Evolutionary conservation across 1,140 invertebrate genomes (phyloP), one percentile per base, ranked within the genome.

Genomic region (Drosophila nigrodunni): DNA sequence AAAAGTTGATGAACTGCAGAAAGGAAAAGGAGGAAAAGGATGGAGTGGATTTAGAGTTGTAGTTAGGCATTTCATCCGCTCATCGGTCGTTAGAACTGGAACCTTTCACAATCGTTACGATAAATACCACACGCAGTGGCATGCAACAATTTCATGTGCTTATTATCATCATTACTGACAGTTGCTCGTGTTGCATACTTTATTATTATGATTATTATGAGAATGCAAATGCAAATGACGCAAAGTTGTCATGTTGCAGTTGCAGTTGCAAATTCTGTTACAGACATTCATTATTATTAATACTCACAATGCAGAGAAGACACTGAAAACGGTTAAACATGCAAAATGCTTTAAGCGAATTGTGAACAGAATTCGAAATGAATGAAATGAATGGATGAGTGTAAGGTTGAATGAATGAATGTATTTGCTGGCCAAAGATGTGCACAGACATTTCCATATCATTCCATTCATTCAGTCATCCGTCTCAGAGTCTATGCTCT

Each of bases 131-230:
- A 70, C 54, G 60, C 67, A 50, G 50, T 68, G 47, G 64, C 61
- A 71, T 78, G 78, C 60, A 83, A 74, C 78, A 57, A 85, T 77
- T 77, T 77, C 47, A 85, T 74, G 52, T 74, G 69, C 81, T 77
- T 70, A 82, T 87, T 82, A 77, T 78, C 58, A 77, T 78, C 62
- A 80, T 86, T 62, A 50, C 76, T 69, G 77, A 68, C 49, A 60
- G 68, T 59, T 65, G 64, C 44, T 54, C 34, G 43, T 77, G 82
- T 81, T 60, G 62, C 60, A 71, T 13, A 15, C 30, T 35, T 54
- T 75, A 81, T 85, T 78, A 85, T 77, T 74, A 74, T 89, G 82
- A 86, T 89, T 82, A 87, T 90, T 82, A 90, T 90, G 86, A 87
- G 87, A 90, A 90, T 90, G 87, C 86, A 90, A 90, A 90, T 90